Percentiles rank a stretch among this genome's conserved stretches.
Conservation (phyloP, 2,797 vertebrate genomes). For the Megaceryle alcyon region DNA sequence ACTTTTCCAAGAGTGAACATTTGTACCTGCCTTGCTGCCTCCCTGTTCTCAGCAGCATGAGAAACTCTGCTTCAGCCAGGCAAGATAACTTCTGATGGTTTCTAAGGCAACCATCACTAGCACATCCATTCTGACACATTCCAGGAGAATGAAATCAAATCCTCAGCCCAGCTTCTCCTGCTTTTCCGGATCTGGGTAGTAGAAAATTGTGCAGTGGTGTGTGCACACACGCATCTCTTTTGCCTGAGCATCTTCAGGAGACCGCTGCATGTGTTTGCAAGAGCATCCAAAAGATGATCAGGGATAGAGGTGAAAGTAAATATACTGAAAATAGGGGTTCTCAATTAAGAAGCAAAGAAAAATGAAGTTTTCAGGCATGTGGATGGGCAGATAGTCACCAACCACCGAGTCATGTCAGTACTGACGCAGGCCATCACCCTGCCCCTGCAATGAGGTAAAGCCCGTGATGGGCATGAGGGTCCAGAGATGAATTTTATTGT, state of each 20-base stretch:
- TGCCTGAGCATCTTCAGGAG: background rate
- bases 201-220: rapidly evolving
- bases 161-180: background rate
- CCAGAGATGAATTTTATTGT: background rate
- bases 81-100: constrained; percentile 19
- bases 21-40: background rate
- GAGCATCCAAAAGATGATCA: background rate
- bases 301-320: background rate
- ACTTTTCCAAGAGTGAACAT: background rate
- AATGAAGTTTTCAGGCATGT: background rate
- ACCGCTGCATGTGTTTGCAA: rapidly evolving
- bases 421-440: background rate
- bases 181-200: background rate
- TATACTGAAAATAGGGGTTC: background rate
- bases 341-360: background rate
- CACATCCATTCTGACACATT: constrained; percentile 6
- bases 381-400: background rate
- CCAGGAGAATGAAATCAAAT: background rate
- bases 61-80: background rate
- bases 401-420: background rate
- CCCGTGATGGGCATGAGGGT: rapidly evolving
- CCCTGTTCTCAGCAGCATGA: background rate
- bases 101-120: constrained; percentile 60
- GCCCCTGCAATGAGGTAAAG: background rate
- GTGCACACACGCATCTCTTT: rapidly evolving